phyloP scores from a whole-genome alignment of 2,797 vertebrate species.

The Lindbergichthys nudifrons region DNA sequence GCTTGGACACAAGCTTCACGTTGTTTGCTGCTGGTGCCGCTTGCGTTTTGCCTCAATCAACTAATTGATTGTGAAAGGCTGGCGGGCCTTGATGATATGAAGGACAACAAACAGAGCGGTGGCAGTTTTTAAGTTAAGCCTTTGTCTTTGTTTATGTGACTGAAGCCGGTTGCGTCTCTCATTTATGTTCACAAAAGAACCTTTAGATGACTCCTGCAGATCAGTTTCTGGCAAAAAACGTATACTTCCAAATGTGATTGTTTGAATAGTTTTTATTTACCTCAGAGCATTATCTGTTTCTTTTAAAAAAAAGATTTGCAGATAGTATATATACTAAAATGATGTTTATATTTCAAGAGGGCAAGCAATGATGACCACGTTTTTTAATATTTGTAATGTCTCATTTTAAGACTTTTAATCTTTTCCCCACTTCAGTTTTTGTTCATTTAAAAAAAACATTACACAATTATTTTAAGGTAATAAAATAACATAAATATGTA shows the following conservation, averaged over 20 bases:
- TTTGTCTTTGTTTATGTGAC: constrained; percentile 66
- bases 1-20: constrained; percentile 76
- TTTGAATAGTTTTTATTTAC: neutral
- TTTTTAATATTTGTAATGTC: neutral
- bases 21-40: constrained; percentile 83
- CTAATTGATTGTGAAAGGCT: constrained; percentile 86
- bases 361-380: neutral
- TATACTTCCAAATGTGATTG: constrained; percentile 2
- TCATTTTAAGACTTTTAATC: neutral
- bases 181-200: constrained; percentile 9
- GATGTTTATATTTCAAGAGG: neutral
- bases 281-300: neutral
- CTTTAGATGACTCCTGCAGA: constrained; percentile 2
- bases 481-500: neutral
- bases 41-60: constrained; percentile 85
- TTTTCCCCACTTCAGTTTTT: neutral
- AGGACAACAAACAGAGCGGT: constrained; percentile 76
- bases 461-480: neutral
- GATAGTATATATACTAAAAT: neutral
- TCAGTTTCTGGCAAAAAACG: neutral
- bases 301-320: neutral
- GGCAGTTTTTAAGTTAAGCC: constrained; percentile 68
- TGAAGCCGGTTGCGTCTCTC: neutral
- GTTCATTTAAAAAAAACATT: neutral
- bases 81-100: constrained; percentile 76